A percentile compares a stretch with the other conserved stretches of the same genome.
Conservation (phyloP, 2,888 invertebrate species). For the Sympetrum striolatum region DNA sequence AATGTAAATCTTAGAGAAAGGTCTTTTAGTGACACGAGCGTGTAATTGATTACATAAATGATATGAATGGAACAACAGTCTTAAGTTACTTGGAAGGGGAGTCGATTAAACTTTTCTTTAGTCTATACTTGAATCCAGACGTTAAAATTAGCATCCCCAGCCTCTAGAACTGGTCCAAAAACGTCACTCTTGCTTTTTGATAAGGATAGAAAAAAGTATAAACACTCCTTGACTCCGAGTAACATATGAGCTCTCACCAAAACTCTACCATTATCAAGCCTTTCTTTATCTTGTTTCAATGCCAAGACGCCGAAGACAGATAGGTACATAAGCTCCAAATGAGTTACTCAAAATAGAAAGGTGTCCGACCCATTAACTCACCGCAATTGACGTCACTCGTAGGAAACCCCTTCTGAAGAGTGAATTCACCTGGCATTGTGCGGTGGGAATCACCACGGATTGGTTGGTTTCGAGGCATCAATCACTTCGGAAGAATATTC, state of each 20-base stretch:
- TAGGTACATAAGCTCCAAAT: slow-evolving; percentile 12
- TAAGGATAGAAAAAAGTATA: neutral
- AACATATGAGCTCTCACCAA: neutral
- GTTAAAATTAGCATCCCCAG: too few relatives aligned
- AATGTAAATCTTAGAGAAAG: too few relatives aligned
- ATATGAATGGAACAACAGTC: too few relatives aligned
- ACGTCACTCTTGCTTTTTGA: neutral
- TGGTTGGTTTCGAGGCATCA: neutral
- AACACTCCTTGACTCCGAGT: slow-evolving; percentile 1
- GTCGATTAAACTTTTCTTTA: too few relatives aligned
- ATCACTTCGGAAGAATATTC: neutral
- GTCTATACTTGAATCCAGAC: too few relatives aligned
- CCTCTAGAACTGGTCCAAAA: neutral
- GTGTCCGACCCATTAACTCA: slow-evolving; percentile 7
- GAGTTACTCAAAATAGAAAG: slow-evolving; percentile 27
- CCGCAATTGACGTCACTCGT: slow-evolving; percentile 6
- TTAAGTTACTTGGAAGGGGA: too few relatives aligned
- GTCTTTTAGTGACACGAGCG: too few relatives aligned
- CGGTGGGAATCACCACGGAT: neutral
- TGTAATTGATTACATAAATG: too few relatives aligned
- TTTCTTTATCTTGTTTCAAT: neutral
- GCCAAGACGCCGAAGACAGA: neutral
- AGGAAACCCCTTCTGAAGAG: neutral
- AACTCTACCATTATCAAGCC: neutral
- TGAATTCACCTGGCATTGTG: neutral